Evolutionary conservation across 2,797 vertebrate genomes (phyloP), one percentile per base, ranked within the genome.

Genomic region (Podargus strigoides): DNA sequence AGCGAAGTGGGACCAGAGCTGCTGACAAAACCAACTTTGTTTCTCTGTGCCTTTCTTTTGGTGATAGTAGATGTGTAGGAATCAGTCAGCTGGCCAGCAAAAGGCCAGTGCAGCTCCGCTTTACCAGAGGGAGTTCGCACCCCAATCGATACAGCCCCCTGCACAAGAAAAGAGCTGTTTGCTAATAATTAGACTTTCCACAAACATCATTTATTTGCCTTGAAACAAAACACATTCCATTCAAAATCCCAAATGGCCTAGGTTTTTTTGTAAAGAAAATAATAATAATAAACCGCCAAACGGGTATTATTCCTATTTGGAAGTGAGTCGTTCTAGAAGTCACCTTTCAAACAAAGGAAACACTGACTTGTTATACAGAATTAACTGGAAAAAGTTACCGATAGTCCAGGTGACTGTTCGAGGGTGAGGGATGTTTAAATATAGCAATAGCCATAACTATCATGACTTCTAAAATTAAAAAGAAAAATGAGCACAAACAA

Each of bases 371-470:
- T 82, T 92, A 47, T 10, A 81, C 49, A 82, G 39, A 91, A 84
- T 78, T 95, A 87, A 89, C 72, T 94, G 89, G 92, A 87, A 91
- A 96, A 95, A 86, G 69, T 93, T 95, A 88, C 76, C 89, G 92
- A 90, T 93, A 92, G 86, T 77, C 82, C 91, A 91, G 86, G 68
- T 56, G 24, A 85, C 30, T 7, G 4, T 78, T 73, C 67, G 58
- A 92, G 62, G 63, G 22, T 53, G 53, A 11, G 59, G 19, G 2
- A 32, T 84, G 58, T 89, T 93, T 96, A 95, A 96, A 94, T 93
- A 96, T 81, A 96, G 87, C 70, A 91, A 82, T 76, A 90, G 80
- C 70, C 66, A 70, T 94, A 92, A 82, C 73, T 88, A 87, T 90
- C 59, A 63, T 81, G 63, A 73, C 91, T 94, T 85, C 87, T 93